Base-by-base conservation (phyloP, 2,888 invertebrate species). In the Agriopis leucophaearia region DNA sequence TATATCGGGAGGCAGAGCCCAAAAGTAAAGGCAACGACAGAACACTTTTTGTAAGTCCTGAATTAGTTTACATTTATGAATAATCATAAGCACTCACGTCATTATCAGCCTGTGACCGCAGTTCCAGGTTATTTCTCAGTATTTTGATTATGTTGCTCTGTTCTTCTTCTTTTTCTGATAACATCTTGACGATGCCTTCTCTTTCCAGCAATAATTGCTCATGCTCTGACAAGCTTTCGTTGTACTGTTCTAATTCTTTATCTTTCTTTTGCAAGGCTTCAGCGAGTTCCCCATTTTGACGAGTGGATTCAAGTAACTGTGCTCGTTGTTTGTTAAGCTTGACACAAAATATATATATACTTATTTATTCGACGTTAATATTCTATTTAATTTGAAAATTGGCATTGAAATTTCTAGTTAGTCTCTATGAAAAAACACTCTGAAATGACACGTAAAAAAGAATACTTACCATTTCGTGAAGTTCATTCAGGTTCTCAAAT, bases 111-210 rank as follows among this genome's bases (percentile, higher is more conserved):
- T 84, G 82, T 27, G 81, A 80, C 71, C 87, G 84, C 69, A 87
- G 78, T 76, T 90, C 91, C 59, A 92, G 75, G 74, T 89, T 89
- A 63, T 85, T 86, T 59, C 84, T 78, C 54, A 92, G 73, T 45
- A 89, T 78, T 76, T 88, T 86, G 54, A 91, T 89, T 54, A 90
- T 87, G 66, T 88, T 89, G 7, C 76, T 75, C 66, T 92, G 90
- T 74, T 93, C 90, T 69, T 88, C 87, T 71, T 90, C 88, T 68
- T 90, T 91, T 38, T 83, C 82, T n/a, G 87, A 80, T 18, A 92
- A 70, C 71, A 84, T 85, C 72, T 88, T 87, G 45, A 92, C 84
- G 1, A 88, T 55, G 35, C 66, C 77, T 35, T 89, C 85, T 66
- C 83, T 85, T 73, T 90, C 81, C 58, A 87, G 78, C 63, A 92